A percentile compares a stretch with the other conserved stretches of the same genome.
Evolutionary conservation across 2,888 invertebrate genomes (phyloP).

Genomic region (Poecilobothrus nobilitatus): DNA sequence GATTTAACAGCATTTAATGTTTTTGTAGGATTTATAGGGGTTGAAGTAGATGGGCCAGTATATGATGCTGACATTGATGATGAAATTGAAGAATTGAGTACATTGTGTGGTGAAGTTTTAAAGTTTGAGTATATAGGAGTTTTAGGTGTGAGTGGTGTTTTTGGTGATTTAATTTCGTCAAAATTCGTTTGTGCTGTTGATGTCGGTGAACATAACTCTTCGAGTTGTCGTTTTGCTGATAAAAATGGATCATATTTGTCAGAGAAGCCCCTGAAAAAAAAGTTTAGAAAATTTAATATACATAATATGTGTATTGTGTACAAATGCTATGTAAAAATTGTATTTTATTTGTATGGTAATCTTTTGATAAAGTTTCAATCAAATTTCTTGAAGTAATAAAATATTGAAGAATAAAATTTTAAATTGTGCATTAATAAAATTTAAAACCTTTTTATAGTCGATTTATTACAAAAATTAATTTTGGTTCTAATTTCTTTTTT

Average conservation of each 20-base stretch:
- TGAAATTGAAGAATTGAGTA: slow-evolving; percentile 32
- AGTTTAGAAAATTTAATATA: background rate
- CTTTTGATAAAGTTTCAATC: no score
- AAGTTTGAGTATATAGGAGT: slow-evolving; percentile 15
- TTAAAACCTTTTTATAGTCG: no score
- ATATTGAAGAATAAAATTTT: no score
- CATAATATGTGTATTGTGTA: background rate
- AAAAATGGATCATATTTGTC: slow-evolving; percentile 64
- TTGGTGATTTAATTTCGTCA: slow-evolving; percentile 22
- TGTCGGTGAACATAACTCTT: slow-evolving; percentile 66
- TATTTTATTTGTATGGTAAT: no score
- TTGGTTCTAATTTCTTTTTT: no score
- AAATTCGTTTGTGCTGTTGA: slow-evolving; percentile 39
- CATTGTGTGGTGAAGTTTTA: slow-evolving; percentile 24
- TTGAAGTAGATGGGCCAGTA: slow-evolving; percentile 27
- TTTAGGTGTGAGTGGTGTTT: slow-evolving; percentile 32
- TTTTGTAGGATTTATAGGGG: slow-evolving; percentile 18
- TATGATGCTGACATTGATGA: slow-evolving; percentile 26
- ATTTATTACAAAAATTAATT: no score
- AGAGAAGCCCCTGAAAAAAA: slow-evolving; percentile 28
- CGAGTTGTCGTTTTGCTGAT: slow-evolving; percentile 72
- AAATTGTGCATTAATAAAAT: no score
- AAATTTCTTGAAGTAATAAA: no score
- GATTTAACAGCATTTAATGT: slow-evolving; percentile 26
- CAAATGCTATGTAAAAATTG: no score